Evolutionary conservation across 2,797 vertebrate genomes (phyloP), one percentile per base, ranked within the genome.

Genomic region (Hapalemur alaotrensis): DNA sequence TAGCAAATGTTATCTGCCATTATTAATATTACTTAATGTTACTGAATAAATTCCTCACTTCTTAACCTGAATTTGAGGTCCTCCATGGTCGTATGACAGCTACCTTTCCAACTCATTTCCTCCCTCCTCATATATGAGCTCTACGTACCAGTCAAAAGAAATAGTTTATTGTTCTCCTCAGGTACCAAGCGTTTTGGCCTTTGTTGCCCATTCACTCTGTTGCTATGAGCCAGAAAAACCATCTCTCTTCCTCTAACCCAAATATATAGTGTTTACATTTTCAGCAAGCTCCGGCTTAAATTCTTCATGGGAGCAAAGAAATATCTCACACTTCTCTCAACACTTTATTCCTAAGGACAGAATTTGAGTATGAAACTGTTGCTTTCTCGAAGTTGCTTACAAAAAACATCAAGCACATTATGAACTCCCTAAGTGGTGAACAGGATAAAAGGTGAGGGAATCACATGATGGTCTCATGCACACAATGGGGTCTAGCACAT

Each of bases 401-500:
- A 46, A 11, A 38, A 38, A 82, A 85, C 5, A 18, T 38, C 75
- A 82, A 70, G 70, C 75, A 63, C 9, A 15, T 25, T 82, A 57
- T 14, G 5, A 14, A 52, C 17, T 79, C 15, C 22, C 8, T 25
- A 28, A 30, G 7, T 7, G 41, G 41, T 22, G 41, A 81, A 3
- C 1, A 23, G 38, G 20, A 6, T 3, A 32, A 14, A 17, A n/a
- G 25, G 28, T 5, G 13, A 61, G 61, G 23, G 28, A 6, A 46
- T 8, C 28, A 12, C 25, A 35, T 5, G 2, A 28, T 8, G 13
- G 6, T 7, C 32, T 81, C 25, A 0, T 0, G 11, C 15, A 8
- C 10, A 5, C 7, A 4, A 1, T 6, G 3, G 30, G 30, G 38
- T 8, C 4, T 2, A 2, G 0, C 0, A 2, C 8, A 3, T 59